Percentiles rank a stretch among this genome's conserved stretches.
phyloP scores from a whole-genome alignment of 2,888 invertebrate species.

The Acholoe squamosa region DNA sequence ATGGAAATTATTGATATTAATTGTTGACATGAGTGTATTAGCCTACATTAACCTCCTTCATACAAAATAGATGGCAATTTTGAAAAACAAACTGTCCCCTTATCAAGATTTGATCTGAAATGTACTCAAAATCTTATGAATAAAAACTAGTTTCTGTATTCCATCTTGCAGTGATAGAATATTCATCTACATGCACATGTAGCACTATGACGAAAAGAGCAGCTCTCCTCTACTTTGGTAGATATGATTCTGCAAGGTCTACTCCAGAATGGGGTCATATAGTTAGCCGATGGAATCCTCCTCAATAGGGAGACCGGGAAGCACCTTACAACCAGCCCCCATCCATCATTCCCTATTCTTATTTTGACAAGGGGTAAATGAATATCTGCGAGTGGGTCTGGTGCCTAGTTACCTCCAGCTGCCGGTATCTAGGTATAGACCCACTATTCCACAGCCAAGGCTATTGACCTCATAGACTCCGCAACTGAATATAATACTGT shows the following conservation, averaged over 20 bases:
- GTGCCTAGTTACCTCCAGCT: neutral
- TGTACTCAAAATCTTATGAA: no score
- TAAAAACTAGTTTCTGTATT: no score
- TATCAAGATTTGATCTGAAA: no score
- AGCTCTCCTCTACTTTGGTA: neutral
- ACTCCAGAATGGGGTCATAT: neutral
- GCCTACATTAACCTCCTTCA: no score
- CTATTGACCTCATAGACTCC: neutral
- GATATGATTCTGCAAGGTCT: neutral
- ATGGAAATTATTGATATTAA: no score
- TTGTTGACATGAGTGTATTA: no score
- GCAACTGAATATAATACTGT: neutral
- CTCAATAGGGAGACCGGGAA: neutral
- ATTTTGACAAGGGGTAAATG: slow-evolving; percentile 2
- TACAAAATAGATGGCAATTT: no score
- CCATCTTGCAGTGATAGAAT: no score
- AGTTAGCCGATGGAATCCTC: neutral
- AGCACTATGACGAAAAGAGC: neutral
- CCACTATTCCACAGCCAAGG: neutral
- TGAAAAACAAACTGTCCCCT: no score
- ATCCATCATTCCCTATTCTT: slow-evolving; percentile 11
- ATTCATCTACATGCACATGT: no score
- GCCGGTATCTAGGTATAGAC: neutral
- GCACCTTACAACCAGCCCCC: neutral
- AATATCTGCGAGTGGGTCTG: neutral